Conservation (phyloP, 2,113 vertebrate species). For the Ascaphus truei region DNA sequence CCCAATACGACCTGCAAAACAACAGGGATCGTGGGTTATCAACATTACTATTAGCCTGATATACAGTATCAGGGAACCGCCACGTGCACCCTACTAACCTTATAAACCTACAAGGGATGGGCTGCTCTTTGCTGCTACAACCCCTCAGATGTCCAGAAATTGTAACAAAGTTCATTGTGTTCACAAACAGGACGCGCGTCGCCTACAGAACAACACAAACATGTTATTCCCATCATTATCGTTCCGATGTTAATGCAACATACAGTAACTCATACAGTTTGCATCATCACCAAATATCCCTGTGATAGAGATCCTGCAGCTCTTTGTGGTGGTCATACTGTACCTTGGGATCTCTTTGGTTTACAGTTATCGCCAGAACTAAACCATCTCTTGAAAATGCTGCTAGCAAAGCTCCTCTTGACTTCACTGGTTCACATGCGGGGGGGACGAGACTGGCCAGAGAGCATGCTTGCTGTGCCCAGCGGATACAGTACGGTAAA, state of each 20-base stretch:
- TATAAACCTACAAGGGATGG: conserved; percentile 70
- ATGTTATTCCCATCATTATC: too few species aligned
- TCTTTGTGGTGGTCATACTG: neutral
- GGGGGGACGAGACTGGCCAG: conserved; percentile 63
- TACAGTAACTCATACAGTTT: too few species aligned
- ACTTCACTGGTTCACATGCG: conserved; percentile 74
- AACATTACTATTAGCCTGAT: too few species aligned
- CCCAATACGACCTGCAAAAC: conserved; percentile 89
- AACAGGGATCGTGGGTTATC: neutral
- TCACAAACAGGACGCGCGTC: conserved; percentile 85
- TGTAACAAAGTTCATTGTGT: conserved; percentile 77
- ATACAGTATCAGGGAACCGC: too few species aligned
- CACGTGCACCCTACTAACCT: conserved; percentile 66
- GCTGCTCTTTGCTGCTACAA: conserved; percentile 75
- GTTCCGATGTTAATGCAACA: too few species aligned
- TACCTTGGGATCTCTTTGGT: conserved; percentile 87
- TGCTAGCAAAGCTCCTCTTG: conserved; percentile 79
- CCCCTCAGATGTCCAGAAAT: conserved; percentile 76
- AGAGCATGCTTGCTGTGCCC: conserved; percentile 72
- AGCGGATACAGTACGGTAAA: conserved; percentile 63
- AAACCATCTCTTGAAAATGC: conserved; percentile 81
- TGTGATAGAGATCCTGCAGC: neutral
- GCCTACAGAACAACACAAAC: conserved; percentile 58
- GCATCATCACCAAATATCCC: neutral
- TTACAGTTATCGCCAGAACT: conserved; percentile 76